A percentile compares a stretch with the other conserved stretches of the same genome.
These are phyloP conservation scores for Caenorhabditis imperialis DNA, from an alignment of 2,888 invertebrate species.

Conservation along the genomic window DNA sequence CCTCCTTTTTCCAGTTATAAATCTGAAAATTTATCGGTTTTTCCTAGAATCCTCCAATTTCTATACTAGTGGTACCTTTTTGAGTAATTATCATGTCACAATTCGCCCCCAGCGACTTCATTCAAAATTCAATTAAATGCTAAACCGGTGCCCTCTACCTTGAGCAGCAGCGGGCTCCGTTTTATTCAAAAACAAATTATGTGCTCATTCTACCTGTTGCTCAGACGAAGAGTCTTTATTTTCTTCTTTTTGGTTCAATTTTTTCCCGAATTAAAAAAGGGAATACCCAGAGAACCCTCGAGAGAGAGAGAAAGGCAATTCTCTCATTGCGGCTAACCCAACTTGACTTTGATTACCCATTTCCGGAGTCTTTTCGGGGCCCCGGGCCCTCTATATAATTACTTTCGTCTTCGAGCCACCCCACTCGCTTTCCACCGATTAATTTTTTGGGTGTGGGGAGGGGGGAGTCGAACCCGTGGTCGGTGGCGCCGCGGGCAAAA, in stretches of 20 bases:
- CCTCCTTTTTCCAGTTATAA: not conserved
- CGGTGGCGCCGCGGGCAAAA: too few species aligned
- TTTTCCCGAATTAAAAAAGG: not conserved
- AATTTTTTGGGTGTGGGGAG: too few species aligned
- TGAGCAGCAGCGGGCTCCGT: too few species aligned
- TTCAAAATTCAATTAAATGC: conserved; percentile 54
- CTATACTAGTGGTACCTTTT: not conserved
- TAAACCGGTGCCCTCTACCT: too few species aligned
- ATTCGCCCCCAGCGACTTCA: conserved; percentile 17
- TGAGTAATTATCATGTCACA: conserved; percentile 11
- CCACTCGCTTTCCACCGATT: not conserved
- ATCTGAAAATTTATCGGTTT: too few species aligned
- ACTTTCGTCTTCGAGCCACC: conserved; percentile 38
- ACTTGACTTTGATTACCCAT: conserved; percentile 57
- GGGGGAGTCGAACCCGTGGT: too few species aligned
- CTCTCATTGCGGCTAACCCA: conserved; percentile 31
- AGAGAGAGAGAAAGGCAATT: conserved; percentile 10
- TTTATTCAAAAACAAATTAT: conserved; percentile 54
- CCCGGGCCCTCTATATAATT: conserved; percentile 39
- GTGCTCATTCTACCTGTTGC: conserved; percentile 21
- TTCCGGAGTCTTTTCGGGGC: conserved; percentile 28
- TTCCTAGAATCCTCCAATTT: conserved; percentile 1
- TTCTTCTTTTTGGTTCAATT: not conserved
- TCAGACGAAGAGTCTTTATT: conserved; percentile 9
- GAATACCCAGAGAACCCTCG: not conserved